Evolutionary conservation across 2,113 vertebrate genomes (phyloP), one percentile per base, ranked within the genome.

Genomic region (Caracal caracal): DNA sequence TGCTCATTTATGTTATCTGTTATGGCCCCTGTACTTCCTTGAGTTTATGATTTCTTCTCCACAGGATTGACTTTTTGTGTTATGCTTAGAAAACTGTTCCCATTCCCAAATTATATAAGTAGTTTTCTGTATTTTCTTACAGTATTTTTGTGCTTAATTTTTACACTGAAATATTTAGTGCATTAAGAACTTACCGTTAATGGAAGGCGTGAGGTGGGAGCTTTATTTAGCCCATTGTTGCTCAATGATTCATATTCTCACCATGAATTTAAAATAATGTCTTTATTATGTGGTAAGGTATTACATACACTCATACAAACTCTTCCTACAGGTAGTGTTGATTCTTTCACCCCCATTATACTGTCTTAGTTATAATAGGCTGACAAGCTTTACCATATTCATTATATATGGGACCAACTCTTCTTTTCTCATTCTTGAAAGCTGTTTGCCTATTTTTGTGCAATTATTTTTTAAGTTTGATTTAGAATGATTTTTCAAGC

Each of bases 151-250:
- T 92, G 43, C 47, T 56, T 66, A 71, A 37, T 71, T 17, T 78
- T 89, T 92, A 83, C 49, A 61, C 79, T 78, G 66, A 76, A 91
- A 81, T 88, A 76, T 82, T 93, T 90, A 92, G 53, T 56, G 12
- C 28, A 81, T 65, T 78, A 93, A 91, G 28, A 94, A 73, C 65
- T 93, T 91, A 82, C 22, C 11, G 76, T 59, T 95, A 61, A n/a
- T 35, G 35, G 56, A 61, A 71, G 8, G 8, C n/a, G n/a, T 49
- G 53, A 84, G 19, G 15, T 86, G 65, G 51, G 13, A 91, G 85
- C 12, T 88, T 84, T 86, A 47, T 65, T 71, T 82, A 47, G 5
- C 56, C 3, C 73, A 43, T 76, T 56, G 13, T 94, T 79, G 56
- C 92, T 92, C 81, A 94, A 33, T 88, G 59, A 61, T 56, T 47